Evolutionary conservation across 2,113 vertebrate species (phyloP).

Genomic region (Asarcornis scutulata): DNA sequence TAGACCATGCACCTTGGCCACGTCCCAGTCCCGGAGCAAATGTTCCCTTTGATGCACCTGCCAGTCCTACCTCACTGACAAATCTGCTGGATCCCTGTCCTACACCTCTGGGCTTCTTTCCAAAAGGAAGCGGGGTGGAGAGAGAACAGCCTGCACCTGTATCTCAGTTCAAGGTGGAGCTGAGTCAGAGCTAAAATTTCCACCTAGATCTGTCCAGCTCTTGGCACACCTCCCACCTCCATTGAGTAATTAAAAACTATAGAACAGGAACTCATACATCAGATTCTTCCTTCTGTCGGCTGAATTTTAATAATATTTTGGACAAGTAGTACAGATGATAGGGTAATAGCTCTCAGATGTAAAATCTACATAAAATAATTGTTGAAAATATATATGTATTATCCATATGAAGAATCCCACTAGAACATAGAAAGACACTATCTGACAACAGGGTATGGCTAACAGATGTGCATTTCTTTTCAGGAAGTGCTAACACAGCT

Average conservation of each 20-base stretch:
- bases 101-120: not conserved
- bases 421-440: not conserved
- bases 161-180: not conserved
- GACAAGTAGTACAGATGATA: not conserved
- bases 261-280: not conserved
- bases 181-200: conserved; percentile 12
- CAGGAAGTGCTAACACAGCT: not conserved
- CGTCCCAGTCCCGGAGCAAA: not conserved
- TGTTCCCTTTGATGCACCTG: accelerated
- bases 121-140: not conserved
- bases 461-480: not conserved
- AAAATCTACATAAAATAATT: not conserved
- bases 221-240: not conserved
- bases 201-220: not conserved
- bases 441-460: not conserved
- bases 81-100: not conserved
- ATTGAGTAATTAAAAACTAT: not conserved
- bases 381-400: not conserved
- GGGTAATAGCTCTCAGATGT: not conserved
- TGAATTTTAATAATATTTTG: not conserved
- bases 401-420: not conserved
- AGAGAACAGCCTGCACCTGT: not conserved
- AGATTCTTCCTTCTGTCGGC: not conserved
- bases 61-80: too few species aligned
- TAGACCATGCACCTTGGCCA: not conserved